Conservation (phyloP, 2,797 vertebrate species). For the Gadopsis bispinosus region DNA sequence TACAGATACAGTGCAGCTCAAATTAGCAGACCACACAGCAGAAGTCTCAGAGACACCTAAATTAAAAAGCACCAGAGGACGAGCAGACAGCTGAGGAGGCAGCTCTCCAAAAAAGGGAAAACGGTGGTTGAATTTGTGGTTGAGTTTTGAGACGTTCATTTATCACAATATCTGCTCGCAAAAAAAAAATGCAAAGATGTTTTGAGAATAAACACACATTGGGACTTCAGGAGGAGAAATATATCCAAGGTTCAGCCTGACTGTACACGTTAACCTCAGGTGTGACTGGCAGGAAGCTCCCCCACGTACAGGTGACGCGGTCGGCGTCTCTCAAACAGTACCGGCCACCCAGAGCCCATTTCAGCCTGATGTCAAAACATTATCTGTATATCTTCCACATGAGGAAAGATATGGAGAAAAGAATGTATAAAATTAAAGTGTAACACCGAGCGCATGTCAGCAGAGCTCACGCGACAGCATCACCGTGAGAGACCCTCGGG, state of each 20-base stretch:
- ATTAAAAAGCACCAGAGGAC: conserved; percentile 31
- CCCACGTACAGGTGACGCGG: not conserved
- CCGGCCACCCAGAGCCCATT: too few species aligned
- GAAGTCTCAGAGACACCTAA: conserved; percentile 9
- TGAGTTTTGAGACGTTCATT: not conserved
- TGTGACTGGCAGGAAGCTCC: conserved; percentile 1
- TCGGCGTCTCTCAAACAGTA: not conserved
- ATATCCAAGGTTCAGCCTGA: not conserved
- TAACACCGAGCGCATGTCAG: too few species aligned
- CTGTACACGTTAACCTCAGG: not conserved
- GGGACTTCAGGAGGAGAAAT: not conserved
- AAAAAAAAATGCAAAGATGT: not conserved
- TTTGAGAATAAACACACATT: not conserved
- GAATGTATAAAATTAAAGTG: too few species aligned
- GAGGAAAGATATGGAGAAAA: too few species aligned
- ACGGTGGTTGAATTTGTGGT: not conserved
- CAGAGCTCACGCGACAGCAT: too few species aligned
- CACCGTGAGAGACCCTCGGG: too few species aligned
- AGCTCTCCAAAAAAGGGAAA: not conserved
- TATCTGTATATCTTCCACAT: not conserved
- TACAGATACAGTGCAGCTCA: conserved; percentile 16
- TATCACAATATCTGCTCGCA: not conserved
- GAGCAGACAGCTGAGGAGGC: not conserved
- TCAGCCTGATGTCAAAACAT: not conserved
- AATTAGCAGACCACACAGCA: not conserved